Evolutionary conservation across 2,797 vertebrate species (phyloP), one percentile per base, ranked within the genome.

Genomic region (Cynodonichthys magdalenae): DNA sequence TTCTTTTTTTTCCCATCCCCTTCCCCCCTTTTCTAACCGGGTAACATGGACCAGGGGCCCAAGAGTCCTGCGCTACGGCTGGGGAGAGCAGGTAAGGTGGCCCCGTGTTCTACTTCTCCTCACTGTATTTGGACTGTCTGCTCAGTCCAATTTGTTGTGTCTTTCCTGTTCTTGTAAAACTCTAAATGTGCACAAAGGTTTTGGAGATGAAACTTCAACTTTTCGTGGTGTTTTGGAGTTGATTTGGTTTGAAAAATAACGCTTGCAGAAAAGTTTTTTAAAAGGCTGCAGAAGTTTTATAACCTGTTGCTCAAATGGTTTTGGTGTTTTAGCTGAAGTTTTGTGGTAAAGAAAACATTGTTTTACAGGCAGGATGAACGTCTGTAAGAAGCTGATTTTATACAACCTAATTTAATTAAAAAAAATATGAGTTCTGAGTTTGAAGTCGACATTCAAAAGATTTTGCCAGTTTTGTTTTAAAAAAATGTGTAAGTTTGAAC

Each of bases 31-130:
- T 81, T 86, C 83, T 80, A 73, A 74, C 82, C 87, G 82, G 78
- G 66, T 83, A 91, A 83, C 89, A 98, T 98, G 97, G 96, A 98
- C 88, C 91, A 94, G 91, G 94, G 95, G 79, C 95, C 95, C 92
- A 93, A 87, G 92, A 95, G 94, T 89, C 84, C 90, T 79, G 82
- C 93, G 64, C 87, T 95, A 84, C 94, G 95, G 85, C 90, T 92
- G 84, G 92, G 94, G 87, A 96, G 95, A 93, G 94, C 96, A 95
- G 96, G 96, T 98, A 96, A 89, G 95, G 87, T 64, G 59, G 52
- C 71, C 74, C 24, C 48, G 29, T 19, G n/a, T 46, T n/a, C 15
- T 44, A 2, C 24, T 24, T 6, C 15, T 44, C 6, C 66, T 80
- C 63, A 54, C 53, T 71, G 27, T 60, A 57, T 62, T 64, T 73